Percentiles rank a stretch among this genome's conserved stretches.
These are phyloP conservation scores for Podiceps cristatus DNA, from an alignment of 2,113 vertebrate species.

Conservation along the genomic window DNA sequence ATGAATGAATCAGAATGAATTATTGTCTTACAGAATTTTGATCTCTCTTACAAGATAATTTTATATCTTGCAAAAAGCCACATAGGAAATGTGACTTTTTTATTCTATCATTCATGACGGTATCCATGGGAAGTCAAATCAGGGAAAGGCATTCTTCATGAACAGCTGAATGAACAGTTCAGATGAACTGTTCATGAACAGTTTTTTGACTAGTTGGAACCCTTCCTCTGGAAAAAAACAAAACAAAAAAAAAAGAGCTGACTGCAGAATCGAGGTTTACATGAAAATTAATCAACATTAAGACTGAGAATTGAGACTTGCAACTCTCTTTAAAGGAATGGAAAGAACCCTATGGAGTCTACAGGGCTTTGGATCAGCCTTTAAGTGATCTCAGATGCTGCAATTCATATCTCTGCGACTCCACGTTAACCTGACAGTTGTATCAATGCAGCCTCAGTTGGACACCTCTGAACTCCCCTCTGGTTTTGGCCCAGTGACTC, in stretches of 20 bases:
- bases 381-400: constrained; percentile 43
- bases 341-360: neutral
- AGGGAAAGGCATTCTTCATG: neutral
- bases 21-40: neutral
- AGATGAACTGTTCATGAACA: neutral
- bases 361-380: neutral
- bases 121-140: neutral
- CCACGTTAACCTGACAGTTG: constrained; percentile 36
- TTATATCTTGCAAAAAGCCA: neutral
- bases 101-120: neutral
- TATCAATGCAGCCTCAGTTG: neutral
- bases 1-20: neutral
- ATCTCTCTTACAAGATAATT: neutral
- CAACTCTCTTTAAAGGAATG: neutral
- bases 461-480: neutral
- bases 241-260: neutral
- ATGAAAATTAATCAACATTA: neutral
- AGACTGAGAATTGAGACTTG: neutral
- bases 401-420: constrained; percentile 14
- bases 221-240: neutral
- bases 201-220: neutral
- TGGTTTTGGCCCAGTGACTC: neutral
- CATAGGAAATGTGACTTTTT: neutral
- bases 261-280: neutral
- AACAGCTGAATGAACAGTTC: neutral